Conservation (phyloP, 2,113 vertebrate species). For the Antidorcas marsupialis region DNA sequence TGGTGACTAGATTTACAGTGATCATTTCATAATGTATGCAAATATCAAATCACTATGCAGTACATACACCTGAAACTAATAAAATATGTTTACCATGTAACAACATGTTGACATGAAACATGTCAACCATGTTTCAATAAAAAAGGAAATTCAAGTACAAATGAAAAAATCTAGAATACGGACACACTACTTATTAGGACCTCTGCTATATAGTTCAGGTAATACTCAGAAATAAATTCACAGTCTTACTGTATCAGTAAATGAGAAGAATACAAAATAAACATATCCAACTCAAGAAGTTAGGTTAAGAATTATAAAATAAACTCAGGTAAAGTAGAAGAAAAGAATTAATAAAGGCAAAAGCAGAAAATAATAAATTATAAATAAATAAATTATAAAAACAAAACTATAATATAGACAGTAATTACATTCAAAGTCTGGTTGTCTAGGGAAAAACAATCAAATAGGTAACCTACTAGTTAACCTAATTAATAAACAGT, state of each 20-base stretch:
- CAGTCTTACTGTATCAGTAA: neutral
- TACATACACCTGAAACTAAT: neutral
- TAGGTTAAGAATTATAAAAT: neutral
- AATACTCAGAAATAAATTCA: neutral
- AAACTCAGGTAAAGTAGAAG: neutral
- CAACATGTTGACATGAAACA: no score
- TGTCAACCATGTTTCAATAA: neutral
- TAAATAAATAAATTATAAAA: neutral
- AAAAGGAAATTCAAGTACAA: neutral
- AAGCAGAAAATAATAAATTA: neutral
- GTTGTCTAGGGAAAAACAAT: neutral
- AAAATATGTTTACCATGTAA: neutral
- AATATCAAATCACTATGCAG: neutral
- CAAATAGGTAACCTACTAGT: neutral
- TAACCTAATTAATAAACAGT: neutral
- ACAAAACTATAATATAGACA: neutral
- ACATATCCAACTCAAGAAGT: neutral
- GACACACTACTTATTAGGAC: neutral
- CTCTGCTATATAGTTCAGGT: neutral
- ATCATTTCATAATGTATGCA: neutral
- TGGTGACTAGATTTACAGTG: neutral
- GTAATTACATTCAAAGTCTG: conserved; percentile 18
- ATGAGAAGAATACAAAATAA: neutral
- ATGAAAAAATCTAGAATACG: neutral
- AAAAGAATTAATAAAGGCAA: neutral